These are phyloP conservation scores for Siphonodentalium dalli DNA, from an alignment of 2,888 invertebrate genomes.

Conservation along the genomic window DNA sequence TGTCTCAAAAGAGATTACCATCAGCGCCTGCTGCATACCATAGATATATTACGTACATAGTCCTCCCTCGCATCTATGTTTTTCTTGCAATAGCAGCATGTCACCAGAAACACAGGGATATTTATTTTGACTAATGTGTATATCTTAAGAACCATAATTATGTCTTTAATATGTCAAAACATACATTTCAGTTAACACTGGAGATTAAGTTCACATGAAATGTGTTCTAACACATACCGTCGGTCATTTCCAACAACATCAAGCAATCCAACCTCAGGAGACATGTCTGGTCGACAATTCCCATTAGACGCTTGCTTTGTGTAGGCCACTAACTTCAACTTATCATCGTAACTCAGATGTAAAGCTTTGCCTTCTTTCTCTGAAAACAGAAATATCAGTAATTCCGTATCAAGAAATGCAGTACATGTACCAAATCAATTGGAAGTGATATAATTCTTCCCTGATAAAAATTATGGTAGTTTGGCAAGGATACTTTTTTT, in stretches of 20 bases:
- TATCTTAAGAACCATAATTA: neutral
- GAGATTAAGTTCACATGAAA: no score
- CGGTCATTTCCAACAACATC: constrained; percentile 95
- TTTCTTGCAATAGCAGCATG: no score
- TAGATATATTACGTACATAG: no score
- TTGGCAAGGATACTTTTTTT: no score
- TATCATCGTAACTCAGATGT: constrained; percentile 91
- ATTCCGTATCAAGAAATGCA: neutral
- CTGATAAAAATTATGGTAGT: no score
- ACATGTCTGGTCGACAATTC: constrained; percentile 68
- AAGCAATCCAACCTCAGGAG: constrained; percentile 85
- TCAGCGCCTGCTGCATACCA: no score
- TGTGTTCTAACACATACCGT: constrained; percentile 68
- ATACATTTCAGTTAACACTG: no score
- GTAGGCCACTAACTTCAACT: constrained; percentile 87
- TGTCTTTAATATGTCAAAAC: no score
- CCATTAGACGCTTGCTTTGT: constrained; percentile 91
- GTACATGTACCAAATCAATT: neutral
- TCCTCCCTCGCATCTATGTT: no score
- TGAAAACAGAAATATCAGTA: constrained; percentile 66
- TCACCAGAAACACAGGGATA: no score
- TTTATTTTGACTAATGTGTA: neutral
- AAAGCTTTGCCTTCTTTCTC: constrained; percentile 98
- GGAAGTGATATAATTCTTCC: no score
- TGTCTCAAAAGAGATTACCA: no score